Evolutionary conservation across 2,797 vertebrate genomes (phyloP).

Genomic region (Lagorchestes hirsutus): DNA sequence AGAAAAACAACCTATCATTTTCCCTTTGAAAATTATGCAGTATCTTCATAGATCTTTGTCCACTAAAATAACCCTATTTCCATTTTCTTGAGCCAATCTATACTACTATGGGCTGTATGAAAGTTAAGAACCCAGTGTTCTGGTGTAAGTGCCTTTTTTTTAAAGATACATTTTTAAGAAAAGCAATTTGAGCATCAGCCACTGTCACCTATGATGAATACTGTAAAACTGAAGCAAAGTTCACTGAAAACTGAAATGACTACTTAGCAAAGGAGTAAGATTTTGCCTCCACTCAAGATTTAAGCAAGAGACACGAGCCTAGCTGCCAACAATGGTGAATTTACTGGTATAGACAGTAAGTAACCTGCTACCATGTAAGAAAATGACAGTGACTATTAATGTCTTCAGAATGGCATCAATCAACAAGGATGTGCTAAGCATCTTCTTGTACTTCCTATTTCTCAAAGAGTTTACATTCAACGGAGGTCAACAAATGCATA

Average conservation of each 20-base stretch:
- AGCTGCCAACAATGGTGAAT: not conserved
- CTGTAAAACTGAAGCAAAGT: conserved; percentile 19
- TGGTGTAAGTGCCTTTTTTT: conserved; percentile 26
- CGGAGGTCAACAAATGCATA: not conserved
- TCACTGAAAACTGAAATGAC: conserved; percentile 12
- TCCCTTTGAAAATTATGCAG: not conserved
- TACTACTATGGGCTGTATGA: not conserved
- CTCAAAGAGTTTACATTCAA: not conserved
- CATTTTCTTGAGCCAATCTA: conserved; percentile 24
- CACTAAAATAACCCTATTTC: not conserved
- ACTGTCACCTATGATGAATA: conserved; percentile 30
- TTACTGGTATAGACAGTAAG: not conserved
- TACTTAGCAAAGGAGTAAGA: conserved; percentile 8
- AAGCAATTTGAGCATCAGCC: conserved; percentile 15
- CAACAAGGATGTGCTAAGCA: not conserved
- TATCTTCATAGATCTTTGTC: not conserved
- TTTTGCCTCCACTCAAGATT: not conserved
- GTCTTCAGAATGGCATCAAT: not conserved
- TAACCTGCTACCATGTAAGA: not conserved
- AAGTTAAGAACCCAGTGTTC: conserved; percentile 52
- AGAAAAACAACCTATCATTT: not conserved
- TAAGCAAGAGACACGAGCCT: not conserved
- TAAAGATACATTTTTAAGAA: conserved; percentile 24
- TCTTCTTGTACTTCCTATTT: not conserved
- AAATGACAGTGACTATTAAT: not conserved